phyloP scores from a whole-genome alignment of 2,888 invertebrate species.

The Parnassius orleans region DNA sequence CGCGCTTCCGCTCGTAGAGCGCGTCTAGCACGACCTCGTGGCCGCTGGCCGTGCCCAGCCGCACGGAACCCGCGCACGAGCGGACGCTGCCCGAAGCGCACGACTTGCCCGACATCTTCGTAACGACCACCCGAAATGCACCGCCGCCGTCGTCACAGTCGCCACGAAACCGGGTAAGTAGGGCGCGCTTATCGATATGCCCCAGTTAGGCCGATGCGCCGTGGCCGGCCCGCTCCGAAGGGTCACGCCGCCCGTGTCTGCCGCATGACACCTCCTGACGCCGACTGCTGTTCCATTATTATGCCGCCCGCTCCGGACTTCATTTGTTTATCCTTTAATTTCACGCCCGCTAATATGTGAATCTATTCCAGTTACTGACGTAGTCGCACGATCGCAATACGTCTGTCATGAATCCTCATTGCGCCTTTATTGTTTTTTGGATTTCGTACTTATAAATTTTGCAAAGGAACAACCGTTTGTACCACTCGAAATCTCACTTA shows the following conservation, averaged over 20 bases:
- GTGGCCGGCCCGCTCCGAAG: conserved; percentile 59
- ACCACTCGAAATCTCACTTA: conserved; percentile 9
- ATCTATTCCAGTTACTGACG: conserved; percentile 78
- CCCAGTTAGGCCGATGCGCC: conserved; percentile 63
- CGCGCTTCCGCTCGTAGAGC: conserved; percentile 90
- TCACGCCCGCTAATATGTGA: conserved; percentile 62
- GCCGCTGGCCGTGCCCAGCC: conserved; percentile 56
- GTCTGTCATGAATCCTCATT: conserved; percentile 58
- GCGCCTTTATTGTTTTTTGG: conserved; percentile 60
- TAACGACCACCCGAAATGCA: conserved; percentile 49
- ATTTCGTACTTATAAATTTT: conserved; percentile 8
- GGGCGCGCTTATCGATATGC: conserved; percentile 76
- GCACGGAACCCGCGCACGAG: conserved; percentile 68
- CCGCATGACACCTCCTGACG: conserved; percentile 72
- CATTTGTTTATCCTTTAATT: conserved; percentile 81
- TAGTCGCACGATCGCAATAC: conserved; percentile 62
- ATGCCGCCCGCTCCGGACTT: conserved; percentile 66
- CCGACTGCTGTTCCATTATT: conserved; percentile 75
- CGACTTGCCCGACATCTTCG: conserved; percentile 80
- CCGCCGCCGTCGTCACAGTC: conserved; percentile 37
- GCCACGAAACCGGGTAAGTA: conserved; percentile 62
- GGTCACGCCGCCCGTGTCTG: conserved; percentile 74
- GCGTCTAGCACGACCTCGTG: conserved; percentile 87
- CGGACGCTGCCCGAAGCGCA: conserved; percentile 79
- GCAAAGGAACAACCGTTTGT: background rate